phyloP scores from a whole-genome alignment of 1,140 invertebrate species.

The Trialeurodes vaporariorum region DNA sequence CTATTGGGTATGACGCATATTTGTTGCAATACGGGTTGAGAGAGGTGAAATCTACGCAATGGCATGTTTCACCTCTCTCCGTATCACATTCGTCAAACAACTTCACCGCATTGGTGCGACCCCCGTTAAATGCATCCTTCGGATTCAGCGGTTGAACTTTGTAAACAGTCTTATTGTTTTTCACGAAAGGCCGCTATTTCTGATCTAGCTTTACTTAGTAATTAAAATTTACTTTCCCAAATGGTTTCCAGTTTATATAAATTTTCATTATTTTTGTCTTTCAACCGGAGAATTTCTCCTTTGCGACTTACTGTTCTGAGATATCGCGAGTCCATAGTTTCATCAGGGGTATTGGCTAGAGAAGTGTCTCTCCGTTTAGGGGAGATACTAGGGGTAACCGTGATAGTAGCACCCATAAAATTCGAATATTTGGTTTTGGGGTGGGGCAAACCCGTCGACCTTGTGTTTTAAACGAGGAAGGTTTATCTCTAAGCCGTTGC shows the following conservation, averaged over 20 bases:
- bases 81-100: conserved; percentile 21
- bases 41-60: conserved; percentile 31
- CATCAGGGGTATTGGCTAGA: no score
- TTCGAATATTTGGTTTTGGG: no score
- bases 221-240: not conserved
- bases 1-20: no score
- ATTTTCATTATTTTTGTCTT: no score
- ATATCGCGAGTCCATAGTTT: no score
- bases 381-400: not conserved
- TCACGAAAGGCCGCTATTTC: not conserved
- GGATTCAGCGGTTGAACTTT: conserved; percentile 1
- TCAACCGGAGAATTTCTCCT: no score
- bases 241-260: no score
- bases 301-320: no score
- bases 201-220: not conserved
- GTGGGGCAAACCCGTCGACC: no score
- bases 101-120: conserved; percentile 2
- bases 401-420: no score
- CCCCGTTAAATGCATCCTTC: conserved; percentile 11
- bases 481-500: conserved; percentile 1
- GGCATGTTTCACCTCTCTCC: no score
- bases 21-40: conserved; percentile 33
- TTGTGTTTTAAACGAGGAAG: not conserved
- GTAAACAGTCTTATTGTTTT: no score
- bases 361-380: not conserved